A percentile compares a stretch with the other conserved stretches of the same genome.
Evolutionary conservation across 1,140 invertebrate species (phyloP).

Genomic region (Aculops lycopersici): DNA sequence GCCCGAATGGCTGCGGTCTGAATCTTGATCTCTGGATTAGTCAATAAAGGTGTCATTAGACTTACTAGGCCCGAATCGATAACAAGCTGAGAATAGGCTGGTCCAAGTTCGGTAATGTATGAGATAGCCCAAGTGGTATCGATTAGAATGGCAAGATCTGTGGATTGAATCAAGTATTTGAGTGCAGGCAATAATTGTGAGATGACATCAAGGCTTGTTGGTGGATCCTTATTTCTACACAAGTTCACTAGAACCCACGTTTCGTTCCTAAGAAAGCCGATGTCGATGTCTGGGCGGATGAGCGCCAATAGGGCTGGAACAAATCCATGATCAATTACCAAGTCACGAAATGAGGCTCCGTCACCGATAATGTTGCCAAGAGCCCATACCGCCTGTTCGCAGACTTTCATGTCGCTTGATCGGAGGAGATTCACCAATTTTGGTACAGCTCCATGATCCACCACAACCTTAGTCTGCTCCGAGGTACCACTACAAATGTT

Average conservation of each 20-base stretch:
- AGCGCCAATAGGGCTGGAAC: slow-evolving; percentile 57
- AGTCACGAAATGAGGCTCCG: slow-evolving; percentile 56
- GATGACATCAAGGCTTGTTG: slow-evolving; percentile 50
- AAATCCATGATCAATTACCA: slow-evolving; percentile 59
- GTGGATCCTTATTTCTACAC: slow-evolving; percentile 78
- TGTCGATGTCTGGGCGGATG: slow-evolving; percentile 61
- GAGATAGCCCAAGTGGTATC: slow-evolving; percentile 98
- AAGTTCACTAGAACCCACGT: slow-evolving; percentile 93
- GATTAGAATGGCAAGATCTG: slow-evolving; percentile 34
- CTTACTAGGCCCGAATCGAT: slow-evolving; percentile 82
- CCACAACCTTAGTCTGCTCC: slow-evolving; percentile 59
- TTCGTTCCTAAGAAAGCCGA: slow-evolving; percentile 60
- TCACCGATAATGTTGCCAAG: slow-evolving; percentile 58
- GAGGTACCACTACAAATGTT: slow-evolving; percentile 93
- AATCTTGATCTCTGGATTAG: slow-evolving; percentile 78
- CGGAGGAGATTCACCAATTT: slow-evolving; percentile 52
- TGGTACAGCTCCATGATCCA: slow-evolving; percentile 67
- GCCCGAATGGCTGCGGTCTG: slow-evolving; percentile 58
- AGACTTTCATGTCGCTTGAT: slow-evolving; percentile 60
- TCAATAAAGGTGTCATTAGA: slow-evolving; percentile 63
- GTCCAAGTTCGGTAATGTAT: slow-evolving; percentile 89
- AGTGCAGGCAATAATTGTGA: slow-evolving; percentile 72
- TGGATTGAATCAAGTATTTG: slow-evolving; percentile 36
- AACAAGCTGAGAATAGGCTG: slow-evolving; percentile 71
- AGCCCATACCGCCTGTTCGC: slow-evolving; percentile 26